These are phyloP conservation scores for Marmota monax DNA, from an alignment of 2,113 vertebrate species.

Conservation along the genomic window DNA sequence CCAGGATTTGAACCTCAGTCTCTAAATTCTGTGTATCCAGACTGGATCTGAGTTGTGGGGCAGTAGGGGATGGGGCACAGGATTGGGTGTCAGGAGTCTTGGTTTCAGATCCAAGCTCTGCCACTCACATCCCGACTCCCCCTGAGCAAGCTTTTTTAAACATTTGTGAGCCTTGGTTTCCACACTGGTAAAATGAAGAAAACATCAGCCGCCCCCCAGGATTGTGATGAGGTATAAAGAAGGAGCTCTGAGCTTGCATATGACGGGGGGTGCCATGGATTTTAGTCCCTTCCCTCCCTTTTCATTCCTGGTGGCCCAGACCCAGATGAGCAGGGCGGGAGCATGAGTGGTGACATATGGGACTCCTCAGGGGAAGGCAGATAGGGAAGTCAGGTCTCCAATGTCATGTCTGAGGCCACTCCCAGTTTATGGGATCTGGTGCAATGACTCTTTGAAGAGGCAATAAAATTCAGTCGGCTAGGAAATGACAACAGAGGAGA, in stretches of 20 bases:
- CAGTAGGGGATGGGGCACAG: neutral
- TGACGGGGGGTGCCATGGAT: fast-evolving
- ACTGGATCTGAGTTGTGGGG: neutral
- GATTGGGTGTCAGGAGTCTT: neutral
- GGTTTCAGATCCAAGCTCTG: neutral
- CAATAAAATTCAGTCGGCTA: slow-evolving; percentile 75
- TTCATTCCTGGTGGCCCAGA: neutral
- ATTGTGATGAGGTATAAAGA: neutral
- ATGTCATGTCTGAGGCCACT: slow-evolving; percentile 47
- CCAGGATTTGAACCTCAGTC: neutral
- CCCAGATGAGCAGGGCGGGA: neutral
- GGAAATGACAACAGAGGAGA: slow-evolving; percentile 62
- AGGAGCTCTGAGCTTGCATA: fast-evolving
- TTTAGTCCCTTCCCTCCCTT: neutral
- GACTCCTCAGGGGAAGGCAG: neutral
- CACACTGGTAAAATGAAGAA: neutral
- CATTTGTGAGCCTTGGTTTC: neutral
- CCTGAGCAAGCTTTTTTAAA: neutral
- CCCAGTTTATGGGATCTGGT: slow-evolving; percentile 65
- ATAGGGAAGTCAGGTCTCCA: neutral
- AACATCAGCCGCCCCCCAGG: neutral
- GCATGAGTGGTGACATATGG: neutral
- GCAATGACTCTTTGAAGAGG: slow-evolving; percentile 78
- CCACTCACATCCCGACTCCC: neutral
- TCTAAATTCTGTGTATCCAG: neutral